Evolutionary conservation across 2,113 vertebrate species (phyloP).

Genomic region (Aspiorhynchus laticeps): DNA sequence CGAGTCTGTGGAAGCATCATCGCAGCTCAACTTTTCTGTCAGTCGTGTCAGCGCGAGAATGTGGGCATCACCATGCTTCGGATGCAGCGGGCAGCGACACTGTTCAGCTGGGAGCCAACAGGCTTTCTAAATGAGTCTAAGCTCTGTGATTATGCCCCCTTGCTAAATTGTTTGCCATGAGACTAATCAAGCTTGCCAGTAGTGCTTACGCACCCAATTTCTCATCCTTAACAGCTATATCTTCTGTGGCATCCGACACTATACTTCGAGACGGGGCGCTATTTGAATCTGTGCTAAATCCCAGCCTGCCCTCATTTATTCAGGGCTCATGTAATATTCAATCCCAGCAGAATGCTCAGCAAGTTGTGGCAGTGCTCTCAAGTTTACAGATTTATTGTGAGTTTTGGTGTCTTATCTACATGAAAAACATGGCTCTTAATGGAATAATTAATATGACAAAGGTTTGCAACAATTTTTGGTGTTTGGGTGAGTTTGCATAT

Average conservation of each 20-base stretch:
- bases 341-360: conserved; percentile 67
- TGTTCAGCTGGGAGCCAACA: conserved; percentile 62
- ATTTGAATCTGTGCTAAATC: conserved; percentile 46
- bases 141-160: conserved; percentile 67
- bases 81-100: conserved; percentile 64
- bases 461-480: conserved; percentile 64
- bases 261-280: conserved; percentile 45
- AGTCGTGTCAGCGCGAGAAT: conserved; percentile 67
- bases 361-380: conserved; percentile 67
- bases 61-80: conserved; percentile 57
- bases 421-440: conserved; percentile 66
- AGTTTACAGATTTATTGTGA: conserved; percentile 71
- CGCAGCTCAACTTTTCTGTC: conserved; percentile 67
- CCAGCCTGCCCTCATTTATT: conserved; percentile 67
- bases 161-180: conserved; percentile 74
- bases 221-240: conserved; percentile 65
- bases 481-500: not conserved
- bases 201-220: conserved; percentile 66
- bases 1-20: conserved; percentile 33
- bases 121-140: conserved; percentile 70
- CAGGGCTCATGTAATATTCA: conserved; percentile 70
- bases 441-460: conserved; percentile 72
- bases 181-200: conserved; percentile 64
- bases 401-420: conserved; percentile 70
- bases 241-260: conserved; percentile 63